phyloP scores from a whole-genome alignment of 1,140 invertebrate species.

The Danaus plexippus region DNA sequence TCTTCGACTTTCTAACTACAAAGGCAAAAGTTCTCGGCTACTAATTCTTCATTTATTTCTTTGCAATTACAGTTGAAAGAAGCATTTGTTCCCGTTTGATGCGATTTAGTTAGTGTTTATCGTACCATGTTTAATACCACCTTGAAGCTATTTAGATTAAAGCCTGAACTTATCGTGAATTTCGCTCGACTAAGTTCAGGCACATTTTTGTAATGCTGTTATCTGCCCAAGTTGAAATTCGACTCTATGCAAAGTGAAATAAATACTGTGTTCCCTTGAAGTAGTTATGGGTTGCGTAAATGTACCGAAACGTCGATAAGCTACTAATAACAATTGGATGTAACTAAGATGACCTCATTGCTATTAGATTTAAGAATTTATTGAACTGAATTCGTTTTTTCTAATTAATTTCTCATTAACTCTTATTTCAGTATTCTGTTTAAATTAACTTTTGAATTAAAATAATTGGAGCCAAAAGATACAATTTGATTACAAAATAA shows the following conservation, averaged over 20 bases:
- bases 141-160: constrained; percentile 62
- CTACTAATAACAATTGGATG: constrained; percentile 46
- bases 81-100: constrained; percentile 18
- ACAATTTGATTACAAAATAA: no score
- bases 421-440: no score
- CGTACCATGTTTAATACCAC: constrained; percentile 27
- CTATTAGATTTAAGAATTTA: constrained; percentile 15
- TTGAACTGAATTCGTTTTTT: no score
- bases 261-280: constrained; percentile 25
- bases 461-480: no score
- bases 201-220: constrained; percentile 27
- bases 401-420: no score
- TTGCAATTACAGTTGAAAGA: constrained; percentile 22
- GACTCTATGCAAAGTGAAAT: constrained; percentile 30
- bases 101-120: constrained; percentile 22
- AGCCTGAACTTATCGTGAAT: constrained; percentile 53
- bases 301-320: constrained; percentile 56
- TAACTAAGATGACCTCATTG: constrained; percentile 24
- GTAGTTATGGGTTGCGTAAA: constrained; percentile 28
- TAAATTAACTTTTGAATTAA: no score
- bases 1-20: constrained; percentile 10
- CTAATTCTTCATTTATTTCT: constrained; percentile 19
- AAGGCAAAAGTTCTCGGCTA: constrained; percentile 14
- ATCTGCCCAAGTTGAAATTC: constrained; percentile 29
- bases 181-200: constrained; percentile 47